Base-by-base conservation (phyloP, 1,140 invertebrate genomes). In the Stegodyphus mimosarum region DNA sequence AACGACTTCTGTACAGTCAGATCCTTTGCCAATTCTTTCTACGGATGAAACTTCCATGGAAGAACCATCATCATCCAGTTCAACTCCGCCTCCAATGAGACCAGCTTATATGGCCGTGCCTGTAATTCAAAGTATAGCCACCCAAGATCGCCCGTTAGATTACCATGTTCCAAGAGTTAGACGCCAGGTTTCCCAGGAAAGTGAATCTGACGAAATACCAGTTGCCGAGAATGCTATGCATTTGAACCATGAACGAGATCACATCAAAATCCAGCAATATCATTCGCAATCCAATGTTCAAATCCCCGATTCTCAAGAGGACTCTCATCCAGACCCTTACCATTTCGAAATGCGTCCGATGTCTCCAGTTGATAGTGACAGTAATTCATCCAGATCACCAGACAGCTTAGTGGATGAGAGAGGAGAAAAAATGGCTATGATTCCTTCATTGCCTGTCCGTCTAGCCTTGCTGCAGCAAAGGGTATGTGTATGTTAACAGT, bases 91-190 rank as follows among this genome's bases (percentile, higher is more conserved):
- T 33, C 77, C 67, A n/a, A 50, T 53, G 5, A 69, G 64, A 48
- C 81, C 81, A 15, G 51, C 81, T n/a, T 83, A 75, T 17, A 83
- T 83, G 81, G 72, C 81, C n/a, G 81, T 83, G 9, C 73, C 81
- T 33, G 81, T 83, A 18, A 83, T 83, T 49, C 71, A 83, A 51
- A 76, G 49, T 50, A 6, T 78, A 6, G 69, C 55, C 17, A 53
- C 63, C 10, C 81, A 83, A 18, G 81, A 83, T 69, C 55, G 73
- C 7, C 81, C 81, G 7, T 49, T 83, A 11, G 81, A 83, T 17
- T 83, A 76, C 55, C 81, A 83, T 69, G 71, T 83, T 5, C 81
- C 81, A 18, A 18, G 73, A 63, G 33, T 13, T 7, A 49, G 81
- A 9, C 48, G 53, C 3, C 17, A 11, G 53, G 53, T 72, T 18